Percentiles rank a stretch among this genome's conserved stretches.
phyloP scores from a whole-genome alignment of 2,797 vertebrate species.

The Schizothorax lantsangensis region DNA sequence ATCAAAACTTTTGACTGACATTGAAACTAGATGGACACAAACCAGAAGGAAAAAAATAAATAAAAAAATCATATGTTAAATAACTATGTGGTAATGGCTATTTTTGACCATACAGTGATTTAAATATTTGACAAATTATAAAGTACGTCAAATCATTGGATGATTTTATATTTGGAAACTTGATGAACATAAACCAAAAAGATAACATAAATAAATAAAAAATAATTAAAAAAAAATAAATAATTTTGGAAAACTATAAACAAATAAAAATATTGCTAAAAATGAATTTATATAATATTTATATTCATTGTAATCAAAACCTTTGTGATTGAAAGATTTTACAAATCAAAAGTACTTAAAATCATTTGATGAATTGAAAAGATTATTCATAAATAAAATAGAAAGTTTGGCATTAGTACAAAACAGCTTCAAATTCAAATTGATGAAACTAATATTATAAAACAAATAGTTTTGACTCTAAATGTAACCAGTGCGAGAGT shows the following conservation, averaged over 20 bases:
- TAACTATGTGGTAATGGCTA: background rate
- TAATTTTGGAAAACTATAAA: background rate
- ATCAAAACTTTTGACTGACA: no score
- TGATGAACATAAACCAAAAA: background rate
- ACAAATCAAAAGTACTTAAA: background rate
- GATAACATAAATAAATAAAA: background rate
- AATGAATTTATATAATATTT: background rate
- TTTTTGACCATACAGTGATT: background rate
- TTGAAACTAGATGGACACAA: background rate
- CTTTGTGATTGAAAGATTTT: background rate
- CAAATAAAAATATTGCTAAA: background rate
- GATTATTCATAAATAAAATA: background rate
- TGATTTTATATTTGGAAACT: background rate
- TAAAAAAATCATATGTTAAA: no score
- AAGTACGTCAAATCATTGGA: background rate
- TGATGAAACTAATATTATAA: no score
- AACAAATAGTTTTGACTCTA: no score
- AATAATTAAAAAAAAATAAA: no score
- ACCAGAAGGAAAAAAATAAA: no score
- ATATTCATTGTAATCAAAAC: background rate
- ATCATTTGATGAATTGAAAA: background rate
- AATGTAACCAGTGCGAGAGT: no score
- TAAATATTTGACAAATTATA: background rate
- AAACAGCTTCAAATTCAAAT: background rate
- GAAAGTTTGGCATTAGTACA: background rate